Evolutionary conservation across 1,140 invertebrate species (phyloP), one percentile per base, ranked within the genome.

Genomic region (Mesaphorura yosii): DNA sequence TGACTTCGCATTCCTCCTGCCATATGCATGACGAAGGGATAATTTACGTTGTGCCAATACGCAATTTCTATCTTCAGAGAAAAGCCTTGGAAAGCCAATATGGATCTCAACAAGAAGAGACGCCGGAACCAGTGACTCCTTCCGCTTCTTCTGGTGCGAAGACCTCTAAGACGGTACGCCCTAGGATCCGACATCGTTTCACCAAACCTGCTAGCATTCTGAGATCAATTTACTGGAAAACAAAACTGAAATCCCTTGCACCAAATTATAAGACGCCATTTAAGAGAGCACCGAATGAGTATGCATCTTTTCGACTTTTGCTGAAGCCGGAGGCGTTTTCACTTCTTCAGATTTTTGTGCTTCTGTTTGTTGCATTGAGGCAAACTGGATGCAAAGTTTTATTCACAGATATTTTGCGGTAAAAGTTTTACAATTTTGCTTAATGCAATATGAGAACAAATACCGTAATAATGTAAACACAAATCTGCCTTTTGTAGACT

Each of bases 301-400:
- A n/a, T n/a, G n/a, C n/a, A n/a, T n/a, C n/a, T n/a, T n/a, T n/a
- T n/a, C n/a, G n/a, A n/a, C n/a, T n/a, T n/a, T n/a, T n/a, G n/a
- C n/a, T n/a, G n/a, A n/a, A n/a, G n/a, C n/a, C n/a, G n/a, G n/a
- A n/a, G n/a, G n/a, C n/a, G n/a, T n/a, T n/a, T n/a, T n/a, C n/a
- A n/a, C n/a, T n/a, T n/a, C n/a, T n/a, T 60, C 3, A 53, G 44
- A 29, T 38, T 34, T 19, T 57, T 2, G 31, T 61, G 23, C 27
- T 56, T 5, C n/a, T 61, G 0, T 61, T 61, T 31, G 49, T 55
- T 1, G 55, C 59, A n/a, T 20, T 50, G 6, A 22, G 59, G 10
- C 50, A 61, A 39, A 46, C 57, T n/a, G 59, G 59, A 19, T 61
- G 52, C 37, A 37, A 49, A 19, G 51, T 61, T 1, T 42, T 55